Percentiles rank a stretch among this genome's conserved stretches.
Conservation (phyloP, 2,113 vertebrate species). For the Leucosticte australis region DNA sequence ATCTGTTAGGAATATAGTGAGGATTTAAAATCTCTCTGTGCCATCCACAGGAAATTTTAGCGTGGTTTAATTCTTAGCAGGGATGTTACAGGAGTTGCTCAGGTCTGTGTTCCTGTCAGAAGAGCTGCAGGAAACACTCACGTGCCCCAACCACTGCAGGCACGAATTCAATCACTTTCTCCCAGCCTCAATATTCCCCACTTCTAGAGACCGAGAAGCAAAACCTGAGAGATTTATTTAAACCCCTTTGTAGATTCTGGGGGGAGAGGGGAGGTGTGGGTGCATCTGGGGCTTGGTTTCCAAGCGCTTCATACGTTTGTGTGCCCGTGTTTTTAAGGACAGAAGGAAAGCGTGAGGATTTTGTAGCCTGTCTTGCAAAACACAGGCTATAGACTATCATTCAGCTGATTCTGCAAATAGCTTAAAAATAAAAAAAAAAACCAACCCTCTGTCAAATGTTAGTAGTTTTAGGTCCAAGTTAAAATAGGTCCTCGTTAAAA, state of each 20-base stretch:
- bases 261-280: not conserved
- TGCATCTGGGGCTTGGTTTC: not conserved
- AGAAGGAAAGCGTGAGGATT: not conserved
- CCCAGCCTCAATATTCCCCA: conserved; percentile 47
- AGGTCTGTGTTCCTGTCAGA: conserved; percentile 34
- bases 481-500: conserved; percentile 67
- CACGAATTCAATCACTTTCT: conserved; percentile 53
- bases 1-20: conserved; percentile 74
- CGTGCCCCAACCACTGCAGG: conserved; percentile 44
- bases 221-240: conserved; percentile 16
- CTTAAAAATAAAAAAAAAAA: not conserved
- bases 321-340: not conserved
- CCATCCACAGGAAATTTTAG: conserved; percentile 60
- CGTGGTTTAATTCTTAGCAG: conserved; percentile 37
- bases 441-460: conserved; percentile 36
- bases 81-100: conserved; percentile 56
- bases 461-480: conserved; percentile 51
- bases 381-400: conserved; percentile 40
- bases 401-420: conserved; percentile 44
- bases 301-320: fast-evolving
- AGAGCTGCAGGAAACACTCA: conserved; percentile 59
- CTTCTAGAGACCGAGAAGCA: conserved; percentile 27
- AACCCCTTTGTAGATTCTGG: not conserved
- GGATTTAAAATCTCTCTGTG: conserved; percentile 62
- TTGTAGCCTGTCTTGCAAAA: conserved; percentile 18